Percentiles rank a stretch among this genome's conserved stretches.
Evolutionary conservation across 2,888 invertebrate species (phyloP).

Genomic region (Copidosoma aretas): DNA sequence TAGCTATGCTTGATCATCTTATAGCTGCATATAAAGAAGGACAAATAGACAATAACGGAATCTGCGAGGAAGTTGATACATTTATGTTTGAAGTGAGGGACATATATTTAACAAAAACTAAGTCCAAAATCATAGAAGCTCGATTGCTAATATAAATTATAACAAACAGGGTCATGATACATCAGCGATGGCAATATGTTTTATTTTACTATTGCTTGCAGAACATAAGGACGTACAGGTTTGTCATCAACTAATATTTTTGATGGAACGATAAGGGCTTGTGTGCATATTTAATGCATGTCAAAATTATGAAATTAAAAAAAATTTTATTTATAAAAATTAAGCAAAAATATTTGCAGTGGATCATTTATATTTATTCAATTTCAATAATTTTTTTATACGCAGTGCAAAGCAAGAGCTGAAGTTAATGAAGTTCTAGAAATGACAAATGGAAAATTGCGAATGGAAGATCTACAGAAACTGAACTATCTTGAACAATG

Average conservation of each 20-base stretch:
- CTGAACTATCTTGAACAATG: slow-evolving; percentile 75
- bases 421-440: slow-evolving; percentile 60
- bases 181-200: slow-evolving; percentile 66
- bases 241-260: neutral
- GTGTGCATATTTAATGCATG: too few species aligned
- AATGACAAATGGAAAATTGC: slow-evolving; percentile 64
- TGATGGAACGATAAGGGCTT: neutral
- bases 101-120: slow-evolving; percentile 40
- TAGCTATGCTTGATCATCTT: slow-evolving; percentile 55
- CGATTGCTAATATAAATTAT: neutral
- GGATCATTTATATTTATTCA: too few species aligned
- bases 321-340: too few species aligned
- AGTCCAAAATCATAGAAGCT: neutral
- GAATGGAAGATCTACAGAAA: slow-evolving; percentile 64
- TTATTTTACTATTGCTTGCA: slow-evolving; percentile 65
- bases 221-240: slow-evolving; percentile 60
- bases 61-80: slow-evolving; percentile 57
- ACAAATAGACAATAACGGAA: slow-evolving; percentile 49
- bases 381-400: too few species aligned
- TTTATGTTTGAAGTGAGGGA: slow-evolving; percentile 54
- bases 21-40: slow-evolving; percentile 47
- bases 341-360: too few species aligned
- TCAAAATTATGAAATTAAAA: too few species aligned
- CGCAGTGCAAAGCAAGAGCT: slow-evolving; percentile 39
- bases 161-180: slow-evolving; percentile 68